Conservation (phyloP, 2,113 vertebrate species). For the Lichenostomus cassidix region DNA sequence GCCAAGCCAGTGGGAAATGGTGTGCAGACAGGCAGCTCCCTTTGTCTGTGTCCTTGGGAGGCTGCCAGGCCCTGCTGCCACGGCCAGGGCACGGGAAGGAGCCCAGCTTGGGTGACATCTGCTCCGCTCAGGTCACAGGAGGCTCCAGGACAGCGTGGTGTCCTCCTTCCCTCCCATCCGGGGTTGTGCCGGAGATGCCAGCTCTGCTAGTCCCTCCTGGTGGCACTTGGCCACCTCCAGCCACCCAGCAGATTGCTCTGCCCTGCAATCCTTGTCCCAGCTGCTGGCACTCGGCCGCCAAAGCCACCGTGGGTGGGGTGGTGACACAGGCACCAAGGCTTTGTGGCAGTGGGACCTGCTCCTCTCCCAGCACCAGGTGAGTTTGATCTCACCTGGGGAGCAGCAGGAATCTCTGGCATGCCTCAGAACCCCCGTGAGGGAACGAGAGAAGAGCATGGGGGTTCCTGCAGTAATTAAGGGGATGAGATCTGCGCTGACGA, state of each 20-base stretch:
- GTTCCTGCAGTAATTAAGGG: neutral
- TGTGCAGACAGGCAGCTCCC: constrained; percentile 29
- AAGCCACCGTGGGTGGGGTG: rapidly evolving
- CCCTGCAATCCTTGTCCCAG: neutral
- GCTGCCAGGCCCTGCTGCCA: constrained; percentile 53
- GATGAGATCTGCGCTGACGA: neutral
- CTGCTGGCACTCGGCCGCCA: neutral
- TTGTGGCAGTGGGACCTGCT: neutral
- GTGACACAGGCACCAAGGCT: neutral
- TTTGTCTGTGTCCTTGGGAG: constrained; percentile 65
- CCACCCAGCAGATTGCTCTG: neutral
- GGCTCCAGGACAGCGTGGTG: neutral
- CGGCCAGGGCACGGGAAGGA: constrained; percentile 26
- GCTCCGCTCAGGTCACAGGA: neutral
- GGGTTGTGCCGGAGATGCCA: neutral
- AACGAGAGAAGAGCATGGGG: neutral
- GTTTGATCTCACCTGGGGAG: neutral
- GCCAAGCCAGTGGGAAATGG: neutral
- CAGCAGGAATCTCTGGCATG: neutral
- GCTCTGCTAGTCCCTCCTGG: neutral
- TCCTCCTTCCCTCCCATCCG: neutral
- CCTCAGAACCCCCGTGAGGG: neutral
- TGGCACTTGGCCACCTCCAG: neutral
- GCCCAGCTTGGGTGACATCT: constrained; percentile 60
- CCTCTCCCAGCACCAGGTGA: neutral